Evolutionary conservation across 2,888 invertebrate genomes (phyloP), one percentile per base, ranked within the genome.

Genomic region (Torymus texanus): DNA sequence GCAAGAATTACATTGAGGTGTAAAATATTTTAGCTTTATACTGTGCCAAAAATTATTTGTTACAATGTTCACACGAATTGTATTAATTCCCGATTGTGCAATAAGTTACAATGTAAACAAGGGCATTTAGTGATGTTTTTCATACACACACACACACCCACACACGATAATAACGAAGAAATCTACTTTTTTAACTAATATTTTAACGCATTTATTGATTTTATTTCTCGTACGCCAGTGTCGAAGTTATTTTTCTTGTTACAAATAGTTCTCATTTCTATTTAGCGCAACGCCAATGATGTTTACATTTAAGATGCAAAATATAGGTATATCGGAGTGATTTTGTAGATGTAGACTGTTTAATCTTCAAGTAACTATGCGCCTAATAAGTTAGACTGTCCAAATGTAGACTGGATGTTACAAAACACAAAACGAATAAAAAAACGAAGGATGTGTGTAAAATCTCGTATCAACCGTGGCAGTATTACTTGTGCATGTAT

Each of bases 401-500:
- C 58, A 72, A 73, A 21, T 61, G 58, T 76, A 73, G 68, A 73
- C 72, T 80, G 68, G 56, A 68, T 67, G 68, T 80, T 73, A 18
- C 13, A 70, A 75, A 62, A 70, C n/a, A 24, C n/a, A 41, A 58
- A 24, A 58, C 2, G 63, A 63, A 71, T 63, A 59, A 68, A 73
- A 74, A 56, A 51, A 21, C 8, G 58, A 70, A 59, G 41, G 50
- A 77, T 73, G 73, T 74, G 56, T 71, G 63, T 81, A 58, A 78
- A 78, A 75, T 71, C 66, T 70, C 63, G 72, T 72, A 79, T 74
- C 68, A 79, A 80, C 77, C 71, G 71, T 74, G 82, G 63, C 82
- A 84, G 82, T 81, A 81, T 81, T 81, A 81, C 66, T 68, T 66
- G 62, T 56, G 66, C 63, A 73, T 63, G 67, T 59, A 75, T 70